Evolutionary conservation across 1,140 invertebrate genomes (phyloP).

Genomic region (Atta cephalotes): DNA sequence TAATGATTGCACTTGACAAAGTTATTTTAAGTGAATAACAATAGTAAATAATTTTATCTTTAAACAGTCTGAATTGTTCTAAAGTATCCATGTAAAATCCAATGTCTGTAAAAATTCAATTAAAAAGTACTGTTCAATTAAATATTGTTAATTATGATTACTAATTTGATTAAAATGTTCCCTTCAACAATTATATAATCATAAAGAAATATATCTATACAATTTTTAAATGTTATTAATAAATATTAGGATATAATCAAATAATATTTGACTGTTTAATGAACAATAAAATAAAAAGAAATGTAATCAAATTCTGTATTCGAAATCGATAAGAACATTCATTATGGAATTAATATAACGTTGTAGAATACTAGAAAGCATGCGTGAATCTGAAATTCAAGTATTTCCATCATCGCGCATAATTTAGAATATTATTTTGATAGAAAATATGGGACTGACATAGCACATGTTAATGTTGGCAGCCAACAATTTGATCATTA

Average conservation of each 20-base stretch:
- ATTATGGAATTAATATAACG: background rate
- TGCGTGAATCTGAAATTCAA: background rate
- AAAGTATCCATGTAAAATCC: background rate
- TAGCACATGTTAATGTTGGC: background rate
- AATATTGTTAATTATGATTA: background rate
- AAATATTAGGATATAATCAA: background rate
- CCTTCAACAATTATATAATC: background rate
- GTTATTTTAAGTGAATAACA: background rate
- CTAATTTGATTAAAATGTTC: background rate
- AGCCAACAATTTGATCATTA: background rate
- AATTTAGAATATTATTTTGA: slow-evolving; percentile 13
- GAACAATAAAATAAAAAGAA: background rate
- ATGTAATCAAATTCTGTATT: background rate
- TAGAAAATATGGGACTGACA: background rate
- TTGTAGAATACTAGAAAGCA: background rate
- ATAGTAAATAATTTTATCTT: background rate
- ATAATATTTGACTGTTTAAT: background rate
- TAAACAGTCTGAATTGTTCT: background rate
- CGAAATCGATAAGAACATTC: background rate
- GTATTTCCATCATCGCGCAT: background rate
- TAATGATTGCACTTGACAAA: background rate
- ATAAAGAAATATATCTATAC: background rate
- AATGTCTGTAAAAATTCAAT: background rate
- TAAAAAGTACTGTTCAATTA: background rate
- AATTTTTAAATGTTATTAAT: background rate